These are phyloP conservation scores for Andrena fulva DNA, from an alignment of 2,888 invertebrate genomes.

Conservation along the genomic window DNA sequence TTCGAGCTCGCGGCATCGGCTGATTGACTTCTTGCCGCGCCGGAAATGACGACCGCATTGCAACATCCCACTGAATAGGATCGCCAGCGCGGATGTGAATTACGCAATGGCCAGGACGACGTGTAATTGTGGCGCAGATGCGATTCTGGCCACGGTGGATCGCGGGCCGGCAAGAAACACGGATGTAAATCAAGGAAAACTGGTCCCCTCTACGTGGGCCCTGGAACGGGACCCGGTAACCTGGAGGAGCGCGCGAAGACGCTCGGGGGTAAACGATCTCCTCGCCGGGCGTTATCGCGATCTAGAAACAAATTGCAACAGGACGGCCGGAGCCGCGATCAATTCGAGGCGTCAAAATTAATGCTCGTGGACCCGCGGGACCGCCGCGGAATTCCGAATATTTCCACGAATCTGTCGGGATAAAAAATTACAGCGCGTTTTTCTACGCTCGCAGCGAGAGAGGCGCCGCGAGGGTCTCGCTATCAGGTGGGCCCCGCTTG, in stretches of 20 bases:
- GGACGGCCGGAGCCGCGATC: slow-evolving; percentile 26
- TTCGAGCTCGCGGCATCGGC: slow-evolving; percentile 9
- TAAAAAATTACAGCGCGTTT: slow-evolving; percentile 20
- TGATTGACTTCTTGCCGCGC: slow-evolving; percentile 61
- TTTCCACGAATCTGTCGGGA: slow-evolving; percentile 42
- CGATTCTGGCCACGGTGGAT: slow-evolving; percentile 21
- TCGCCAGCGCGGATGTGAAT: slow-evolving; percentile 45
- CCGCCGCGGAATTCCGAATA: slow-evolving; percentile 35
- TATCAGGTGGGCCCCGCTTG: slow-evolving; percentile 49
- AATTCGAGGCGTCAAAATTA: slow-evolving; percentile 39
- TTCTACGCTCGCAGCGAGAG: slow-evolving; percentile 33
- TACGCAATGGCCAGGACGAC: slow-evolving; percentile 42
- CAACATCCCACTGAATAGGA: slow-evolving; percentile 43
- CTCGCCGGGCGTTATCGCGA: slow-evolving; percentile 48
- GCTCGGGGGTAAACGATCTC: slow-evolving; percentile 34
- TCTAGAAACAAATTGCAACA: slow-evolving; percentile 56
- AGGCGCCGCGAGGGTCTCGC: slow-evolving; percentile 30
- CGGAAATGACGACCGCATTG: slow-evolving; percentile 56
- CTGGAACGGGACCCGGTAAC: background rate
- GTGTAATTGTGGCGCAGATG: slow-evolving; percentile 32
- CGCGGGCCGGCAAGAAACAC: slow-evolving; percentile 17
- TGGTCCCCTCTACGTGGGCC: slow-evolving; percentile 11
- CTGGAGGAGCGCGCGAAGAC: slow-evolving; percentile 6
- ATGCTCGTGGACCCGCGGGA: slow-evolving; percentile 18
- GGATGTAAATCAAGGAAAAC: slow-evolving; percentile 40